Percentiles rank a stretch among this genome's conserved stretches.
These are phyloP conservation scores for Sebastes nivosus DNA, from an alignment of 2,797 vertebrate genomes.

Conservation along the genomic window DNA sequence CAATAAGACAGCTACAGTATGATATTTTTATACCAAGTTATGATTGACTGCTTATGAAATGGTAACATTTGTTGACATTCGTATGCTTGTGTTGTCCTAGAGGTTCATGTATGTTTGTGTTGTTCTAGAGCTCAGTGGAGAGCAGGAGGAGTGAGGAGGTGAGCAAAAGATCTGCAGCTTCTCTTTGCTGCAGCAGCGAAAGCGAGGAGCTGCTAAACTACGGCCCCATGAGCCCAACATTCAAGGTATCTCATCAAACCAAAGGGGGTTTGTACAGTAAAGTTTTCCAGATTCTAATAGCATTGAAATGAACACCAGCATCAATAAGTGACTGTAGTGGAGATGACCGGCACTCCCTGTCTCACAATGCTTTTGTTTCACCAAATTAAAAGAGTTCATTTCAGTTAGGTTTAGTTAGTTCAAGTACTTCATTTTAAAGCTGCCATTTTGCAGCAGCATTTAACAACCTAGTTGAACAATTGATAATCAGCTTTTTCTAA, in stretches of 20 bases:
- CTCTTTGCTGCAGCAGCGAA: conserved; percentile 31
- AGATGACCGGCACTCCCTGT: not conserved
- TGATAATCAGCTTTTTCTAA: not conserved
- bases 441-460: not conserved
- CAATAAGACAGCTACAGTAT: not conserved
- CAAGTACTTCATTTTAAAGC: not conserved
- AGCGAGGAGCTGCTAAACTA: conserved; percentile 73
- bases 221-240: conserved; percentile 83
- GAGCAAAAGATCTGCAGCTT: conserved; percentile 45
- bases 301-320: not conserved
- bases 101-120: not conserved
- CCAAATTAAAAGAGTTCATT: not conserved
- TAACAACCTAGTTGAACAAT: not conserved
- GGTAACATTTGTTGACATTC: not conserved
- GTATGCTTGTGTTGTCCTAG: conserved; percentile 11
- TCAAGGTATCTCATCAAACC: conserved; percentile 80
- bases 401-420: not conserved
- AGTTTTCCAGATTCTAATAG: not conserved
- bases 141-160: conserved; percentile 49
- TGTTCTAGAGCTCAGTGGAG: conserved; percentile 54
- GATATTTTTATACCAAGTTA: not conserved
- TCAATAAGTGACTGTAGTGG: not conserved
- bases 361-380: not conserved
- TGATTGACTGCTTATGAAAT: not conserved
- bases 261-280: not conserved